Conservation (phyloP, 2,797 vertebrate genomes). For the Argyrosomus regius region DNA sequence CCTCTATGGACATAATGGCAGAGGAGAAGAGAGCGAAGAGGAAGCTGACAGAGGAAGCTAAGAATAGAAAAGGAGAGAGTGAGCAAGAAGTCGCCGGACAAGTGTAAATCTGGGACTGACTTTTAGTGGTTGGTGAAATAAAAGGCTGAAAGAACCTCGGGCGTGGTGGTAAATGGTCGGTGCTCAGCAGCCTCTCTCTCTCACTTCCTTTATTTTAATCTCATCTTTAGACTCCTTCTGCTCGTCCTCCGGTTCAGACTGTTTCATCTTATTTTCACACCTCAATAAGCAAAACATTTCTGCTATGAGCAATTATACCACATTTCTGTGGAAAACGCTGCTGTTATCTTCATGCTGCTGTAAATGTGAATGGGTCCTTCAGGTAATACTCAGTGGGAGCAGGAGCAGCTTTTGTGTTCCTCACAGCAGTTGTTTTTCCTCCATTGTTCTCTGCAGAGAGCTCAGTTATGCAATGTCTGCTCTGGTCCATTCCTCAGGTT, state of each 20-base stretch:
- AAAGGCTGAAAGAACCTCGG: too few relatives aligned
- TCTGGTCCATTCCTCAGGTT: constrained; percentile 34
- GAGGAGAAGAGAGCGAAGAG: too few relatives aligned
- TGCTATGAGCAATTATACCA: constrained; percentile 9
- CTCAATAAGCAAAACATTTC: constrained; percentile 22
- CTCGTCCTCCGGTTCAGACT: background rate
- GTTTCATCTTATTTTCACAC: constrained; percentile 34
- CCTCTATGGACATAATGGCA: too few relatives aligned
- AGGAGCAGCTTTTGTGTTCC: constrained; percentile 44
- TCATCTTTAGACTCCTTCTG: background rate
- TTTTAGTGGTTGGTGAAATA: too few relatives aligned
- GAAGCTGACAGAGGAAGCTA: too few relatives aligned
- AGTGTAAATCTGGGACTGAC: too few relatives aligned
- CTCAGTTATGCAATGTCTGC: constrained; percentile 57
- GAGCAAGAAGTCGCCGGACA: too few relatives aligned
- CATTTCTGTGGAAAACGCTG: constrained; percentile 24
- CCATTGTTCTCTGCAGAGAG: constrained; percentile 54
- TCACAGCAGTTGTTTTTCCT: constrained; percentile 43
- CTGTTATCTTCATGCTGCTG: constrained; percentile 29
- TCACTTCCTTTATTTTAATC: background rate
- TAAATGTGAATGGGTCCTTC: constrained; percentile 58
- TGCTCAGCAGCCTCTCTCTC: background rate
- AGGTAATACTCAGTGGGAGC: constrained; percentile 60
- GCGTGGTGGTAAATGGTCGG: too few relatives aligned
- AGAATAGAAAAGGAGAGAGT: too few relatives aligned